Base-by-base conservation (phyloP, 2,797 vertebrate species). In the Chaenodraco wilsoni region DNA sequence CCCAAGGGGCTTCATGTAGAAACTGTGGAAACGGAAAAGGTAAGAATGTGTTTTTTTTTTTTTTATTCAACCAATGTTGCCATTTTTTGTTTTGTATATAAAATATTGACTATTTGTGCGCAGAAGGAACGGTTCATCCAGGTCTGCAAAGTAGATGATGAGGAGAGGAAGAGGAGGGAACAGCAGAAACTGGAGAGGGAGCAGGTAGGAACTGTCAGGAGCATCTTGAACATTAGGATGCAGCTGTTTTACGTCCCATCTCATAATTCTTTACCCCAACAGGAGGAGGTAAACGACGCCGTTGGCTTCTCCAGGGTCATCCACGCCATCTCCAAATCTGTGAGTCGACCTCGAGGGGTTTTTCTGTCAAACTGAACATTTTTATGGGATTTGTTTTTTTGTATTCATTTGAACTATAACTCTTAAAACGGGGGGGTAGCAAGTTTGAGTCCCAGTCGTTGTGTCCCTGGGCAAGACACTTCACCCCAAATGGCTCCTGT, bases 291-390 rank as follows among this genome's bases (percentile, higher is more conserved):
- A 67, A 97, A 96, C 58, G 97, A 99, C 72, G 98, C 98, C 0
- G 98, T 99, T 1, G 98, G 98, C n/a, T 99, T 99, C 94, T 98
- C 98, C 82, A 95, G 96, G 88, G 96, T 99, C 43, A 86, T 99
- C 82, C 96, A 98, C 21, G 96, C 96, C 68, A 96, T 99, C 89
- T 97, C 97, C 12, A 98, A 96, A 92, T 99, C 97, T 78, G 98
- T 98, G 90, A 94, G 97, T 27, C 27, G 1, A 31, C 14, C 0
- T 43, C n/a, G 10, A 12, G 1, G 23, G 3, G 2, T 59, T 27
- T 51, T 17, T 50, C 2, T 2, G 0, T 54, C 3, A 21, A 62
- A 27, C 8, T 12, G 19, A 31, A 0, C 60, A n/a, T 1, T 27
- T 27, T 27, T 27, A 27, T 27, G 27, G 4, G 27, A 27, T 27